A percentile compares a stretch with the other conserved stretches of the same genome.
Conservation (phyloP, 1,140 invertebrate genomes). For the Caenorhabditis tropicalis region DNA sequence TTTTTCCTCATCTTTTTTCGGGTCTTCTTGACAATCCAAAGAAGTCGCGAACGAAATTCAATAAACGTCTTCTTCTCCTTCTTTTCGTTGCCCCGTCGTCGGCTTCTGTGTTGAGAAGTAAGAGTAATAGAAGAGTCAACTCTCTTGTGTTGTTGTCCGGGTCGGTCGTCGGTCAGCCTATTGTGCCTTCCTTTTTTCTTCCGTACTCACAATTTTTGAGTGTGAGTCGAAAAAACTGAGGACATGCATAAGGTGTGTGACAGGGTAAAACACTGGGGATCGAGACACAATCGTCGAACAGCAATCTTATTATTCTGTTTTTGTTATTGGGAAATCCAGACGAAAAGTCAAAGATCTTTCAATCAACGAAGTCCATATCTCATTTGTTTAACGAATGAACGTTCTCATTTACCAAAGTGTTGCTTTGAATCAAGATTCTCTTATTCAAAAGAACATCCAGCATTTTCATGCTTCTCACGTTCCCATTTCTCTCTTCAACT, state of each 20-base stretch:
- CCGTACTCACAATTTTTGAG: not conserved
- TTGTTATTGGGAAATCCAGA: not conserved
- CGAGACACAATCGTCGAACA: not conserved
- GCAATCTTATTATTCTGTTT: not conserved
- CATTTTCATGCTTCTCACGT: no score
- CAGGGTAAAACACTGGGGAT: not conserved
- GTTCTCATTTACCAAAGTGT: no score
- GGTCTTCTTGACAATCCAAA: not conserved
- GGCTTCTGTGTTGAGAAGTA: not conserved
- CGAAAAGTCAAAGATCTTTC: not conserved
- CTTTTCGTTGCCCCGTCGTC: not conserved
- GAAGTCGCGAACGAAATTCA: constrained; percentile 44
- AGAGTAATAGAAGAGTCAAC: constrained; percentile 42
- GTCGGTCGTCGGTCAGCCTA: constrained; percentile 14
- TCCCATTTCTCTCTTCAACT: no score
- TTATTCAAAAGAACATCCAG: no score
- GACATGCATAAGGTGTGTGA: no score
- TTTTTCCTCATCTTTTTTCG: constrained; percentile 10
- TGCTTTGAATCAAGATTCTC: no score
- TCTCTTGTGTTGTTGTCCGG: not conserved
- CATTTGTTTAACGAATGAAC: not conserved
- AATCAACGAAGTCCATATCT: no score
- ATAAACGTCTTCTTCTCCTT: constrained; percentile 21
- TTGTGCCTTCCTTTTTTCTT: not conserved
- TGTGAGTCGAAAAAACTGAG: not conserved